These are phyloP conservation scores for Perodicticus potto DNA, from an alignment of 2,797 vertebrate genomes.

Conservation along the genomic window DNA sequence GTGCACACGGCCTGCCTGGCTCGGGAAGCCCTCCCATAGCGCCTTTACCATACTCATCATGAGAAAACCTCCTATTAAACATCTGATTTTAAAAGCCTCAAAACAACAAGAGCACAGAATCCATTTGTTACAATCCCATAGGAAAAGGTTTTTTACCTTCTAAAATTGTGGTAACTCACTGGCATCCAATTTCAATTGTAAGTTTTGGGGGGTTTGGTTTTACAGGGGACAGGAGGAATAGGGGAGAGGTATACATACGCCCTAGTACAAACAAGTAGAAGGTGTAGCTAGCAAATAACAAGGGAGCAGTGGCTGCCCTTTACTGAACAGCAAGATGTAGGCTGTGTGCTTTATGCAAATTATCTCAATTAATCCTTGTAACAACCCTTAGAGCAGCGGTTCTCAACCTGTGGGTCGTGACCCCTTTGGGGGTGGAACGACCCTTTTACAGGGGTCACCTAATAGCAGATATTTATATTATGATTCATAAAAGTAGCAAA, in stretches of 20 bases:
- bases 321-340: rapidly evolving
- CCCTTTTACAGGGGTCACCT: too few species aligned
- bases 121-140: background rate
- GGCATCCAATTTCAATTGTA: background rate
- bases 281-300: background rate
- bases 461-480: too few species aligned
- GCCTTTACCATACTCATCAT: background rate
- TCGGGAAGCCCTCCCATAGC: background rate
- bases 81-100: background rate
- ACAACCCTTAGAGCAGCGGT: background rate
- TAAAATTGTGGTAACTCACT: background rate
- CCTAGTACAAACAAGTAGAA: background rate
- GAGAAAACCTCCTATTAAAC: background rate
- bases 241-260: background rate
- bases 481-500: too few species aligned
- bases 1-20: rapidly evolving
- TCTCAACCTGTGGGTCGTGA: too few species aligned
- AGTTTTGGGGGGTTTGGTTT: background rate
- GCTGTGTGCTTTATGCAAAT: background rate
- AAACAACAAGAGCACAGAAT: background rate
- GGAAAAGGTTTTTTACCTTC: background rate
- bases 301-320: background rate
- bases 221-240: background rate
- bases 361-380: background rate
- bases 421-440: too few species aligned